Conservation (phyloP, 2,113 vertebrate species). For the Gobiocypris rarus region DNA sequence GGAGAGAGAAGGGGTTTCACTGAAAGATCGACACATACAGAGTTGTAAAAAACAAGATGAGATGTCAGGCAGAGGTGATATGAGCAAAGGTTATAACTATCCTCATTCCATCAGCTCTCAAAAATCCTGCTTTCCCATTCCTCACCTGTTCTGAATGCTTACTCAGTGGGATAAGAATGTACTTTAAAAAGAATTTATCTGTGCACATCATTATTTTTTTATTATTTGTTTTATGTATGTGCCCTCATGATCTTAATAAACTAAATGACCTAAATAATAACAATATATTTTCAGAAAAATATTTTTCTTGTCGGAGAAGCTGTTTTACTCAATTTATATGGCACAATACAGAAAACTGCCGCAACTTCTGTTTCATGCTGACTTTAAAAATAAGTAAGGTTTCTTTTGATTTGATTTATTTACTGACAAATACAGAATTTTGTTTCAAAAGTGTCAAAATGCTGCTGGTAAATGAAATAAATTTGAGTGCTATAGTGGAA, state of each 20-base stretch:
- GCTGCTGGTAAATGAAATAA: not conserved
- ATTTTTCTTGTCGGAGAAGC: no score
- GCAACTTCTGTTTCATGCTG: no score
- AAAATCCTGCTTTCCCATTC: conserved; percentile 9
- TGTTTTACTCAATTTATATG: no score
- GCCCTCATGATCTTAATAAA: no score
- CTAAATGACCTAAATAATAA: no score
- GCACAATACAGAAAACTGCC: no score
- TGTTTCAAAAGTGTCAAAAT: not conserved
- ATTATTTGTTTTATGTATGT: no score
- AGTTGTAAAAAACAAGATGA: conserved; percentile 12
- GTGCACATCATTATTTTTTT: no score
- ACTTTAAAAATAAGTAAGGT: not conserved
- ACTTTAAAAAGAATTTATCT: not conserved
- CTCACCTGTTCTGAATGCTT: conserved; percentile 18
- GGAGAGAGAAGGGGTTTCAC: not conserved
- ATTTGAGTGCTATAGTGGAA: not conserved
- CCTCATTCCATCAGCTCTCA: conserved; percentile 43
- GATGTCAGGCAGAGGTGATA: not conserved
- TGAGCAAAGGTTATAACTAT: conserved; percentile 41
- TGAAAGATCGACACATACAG: not conserved
- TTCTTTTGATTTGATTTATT: not conserved
- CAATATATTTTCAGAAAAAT: no score
- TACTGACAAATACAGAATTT: not conserved
- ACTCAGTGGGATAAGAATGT: not conserved